Conservation (phyloP, 2,113 vertebrate genomes). For the Ictidomys tridecemlineatus region DNA sequence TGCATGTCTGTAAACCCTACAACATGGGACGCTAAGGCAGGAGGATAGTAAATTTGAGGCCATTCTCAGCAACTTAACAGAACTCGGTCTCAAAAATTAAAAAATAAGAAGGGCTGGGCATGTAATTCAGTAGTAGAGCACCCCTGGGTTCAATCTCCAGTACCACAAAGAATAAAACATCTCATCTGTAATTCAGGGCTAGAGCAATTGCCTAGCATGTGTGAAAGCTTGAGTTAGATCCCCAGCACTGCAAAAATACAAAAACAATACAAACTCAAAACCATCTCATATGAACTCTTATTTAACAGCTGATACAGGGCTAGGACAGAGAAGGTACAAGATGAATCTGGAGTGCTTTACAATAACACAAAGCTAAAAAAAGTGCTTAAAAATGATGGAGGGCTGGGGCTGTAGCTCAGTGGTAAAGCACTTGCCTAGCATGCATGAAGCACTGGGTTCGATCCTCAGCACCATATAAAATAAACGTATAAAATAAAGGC, state of each 20-base stretch:
- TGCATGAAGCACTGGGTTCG: too few relatives aligned
- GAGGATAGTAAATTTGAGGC: neutral
- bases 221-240: neutral
- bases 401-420: too few relatives aligned
- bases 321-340: neutral
- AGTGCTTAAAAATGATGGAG: neutral
- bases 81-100: neutral
- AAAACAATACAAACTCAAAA: neutral
- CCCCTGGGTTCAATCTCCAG: neutral
- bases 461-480: too few relatives aligned
- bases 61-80: neutral
- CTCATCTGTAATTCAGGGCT: neutral
- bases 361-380: neutral
- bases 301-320: neutral
- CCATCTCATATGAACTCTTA: neutral
- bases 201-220: neutral
- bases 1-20: neutral
- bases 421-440: too few relatives aligned
- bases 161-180: neutral
- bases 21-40: neutral
- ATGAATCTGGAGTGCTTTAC: neutral
- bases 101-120: neutral
- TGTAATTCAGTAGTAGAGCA: neutral
- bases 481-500: too few relatives aligned
- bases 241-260: neutral